Evolutionary conservation across 1,140 invertebrate genomes (phyloP).

Genomic region (Rhyacophila brunnea): DNA sequence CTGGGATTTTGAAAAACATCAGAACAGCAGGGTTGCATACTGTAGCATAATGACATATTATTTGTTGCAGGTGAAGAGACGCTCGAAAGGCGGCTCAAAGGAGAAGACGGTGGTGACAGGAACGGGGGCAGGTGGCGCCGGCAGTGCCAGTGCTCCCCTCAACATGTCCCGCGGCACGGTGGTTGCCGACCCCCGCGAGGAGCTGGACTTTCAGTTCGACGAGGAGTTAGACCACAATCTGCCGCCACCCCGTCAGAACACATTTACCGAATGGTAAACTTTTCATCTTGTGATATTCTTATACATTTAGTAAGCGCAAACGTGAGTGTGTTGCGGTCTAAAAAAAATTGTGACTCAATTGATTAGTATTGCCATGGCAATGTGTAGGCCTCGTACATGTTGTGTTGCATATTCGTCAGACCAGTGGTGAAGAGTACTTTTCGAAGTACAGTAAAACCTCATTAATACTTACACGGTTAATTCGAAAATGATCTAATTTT

Average conservation of each 20-base stretch:
- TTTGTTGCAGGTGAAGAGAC: constrained; percentile 54
- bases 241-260: constrained; percentile 72
- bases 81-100: constrained; percentile 51
- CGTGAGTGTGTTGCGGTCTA: no score
- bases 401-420: no score
- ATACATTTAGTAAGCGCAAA: no score
- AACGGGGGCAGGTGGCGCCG: constrained; percentile 38
- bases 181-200: constrained; percentile 66
- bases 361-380: no score
- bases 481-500: no score
- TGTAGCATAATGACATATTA: neutral
- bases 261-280: constrained; percentile 64
- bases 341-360: no score
- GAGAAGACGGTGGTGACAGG: constrained; percentile 44
- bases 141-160: constrained; percentile 5
- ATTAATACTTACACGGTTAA: no score
- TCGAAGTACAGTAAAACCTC: no score
- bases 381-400: no score
- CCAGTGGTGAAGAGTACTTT: no score
- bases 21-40: neutral
- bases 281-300: no score
- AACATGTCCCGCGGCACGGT: constrained; percentile 31
- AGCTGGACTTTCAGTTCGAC: constrained; percentile 96
- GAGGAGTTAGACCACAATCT: constrained; percentile 81
- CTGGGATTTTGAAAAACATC: constrained; percentile 12